phyloP scores from a whole-genome alignment of 2,113 vertebrate genomes.

The Cyanoliseus patagonus region DNA sequence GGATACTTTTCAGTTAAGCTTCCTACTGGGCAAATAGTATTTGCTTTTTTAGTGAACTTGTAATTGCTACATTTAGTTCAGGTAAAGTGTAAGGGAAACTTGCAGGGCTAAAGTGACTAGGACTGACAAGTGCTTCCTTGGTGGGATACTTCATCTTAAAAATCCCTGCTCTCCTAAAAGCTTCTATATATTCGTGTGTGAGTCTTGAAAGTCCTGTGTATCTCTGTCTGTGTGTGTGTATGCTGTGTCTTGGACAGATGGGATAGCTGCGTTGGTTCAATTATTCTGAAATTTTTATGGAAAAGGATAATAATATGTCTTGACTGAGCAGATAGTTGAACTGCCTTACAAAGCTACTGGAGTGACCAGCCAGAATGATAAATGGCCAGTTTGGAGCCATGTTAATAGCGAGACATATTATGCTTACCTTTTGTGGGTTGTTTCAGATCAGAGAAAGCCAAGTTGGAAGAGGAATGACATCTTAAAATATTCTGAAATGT shows the following conservation, averaged over 20 bases:
- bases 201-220: not conserved
- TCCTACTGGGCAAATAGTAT: not conserved
- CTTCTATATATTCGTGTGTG: fast-evolving
- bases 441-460: not conserved
- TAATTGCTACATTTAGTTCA: not conserved
- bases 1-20: not conserved
- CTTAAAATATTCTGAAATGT: not conserved
- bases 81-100: not conserved
- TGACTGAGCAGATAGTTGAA: not conserved
- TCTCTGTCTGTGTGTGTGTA: not conserved
- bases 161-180: not conserved
- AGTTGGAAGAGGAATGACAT: not conserved
- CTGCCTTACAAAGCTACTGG: not conserved
- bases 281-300: not conserved
- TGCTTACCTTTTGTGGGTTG: not conserved
- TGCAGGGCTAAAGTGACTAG: not conserved
- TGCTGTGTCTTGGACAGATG: not conserved
- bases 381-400: not conserved
- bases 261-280: not conserved
- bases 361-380: not conserved
- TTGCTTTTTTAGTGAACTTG: not conserved
- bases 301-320: not conserved
- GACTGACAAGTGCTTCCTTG: not conserved
- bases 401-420: not conserved
- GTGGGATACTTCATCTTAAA: not conserved